Evolutionary conservation across 1,140 invertebrate genomes (phyloP), one percentile per base, ranked within the genome.

Genomic region (Drosophila ironensis): DNA sequence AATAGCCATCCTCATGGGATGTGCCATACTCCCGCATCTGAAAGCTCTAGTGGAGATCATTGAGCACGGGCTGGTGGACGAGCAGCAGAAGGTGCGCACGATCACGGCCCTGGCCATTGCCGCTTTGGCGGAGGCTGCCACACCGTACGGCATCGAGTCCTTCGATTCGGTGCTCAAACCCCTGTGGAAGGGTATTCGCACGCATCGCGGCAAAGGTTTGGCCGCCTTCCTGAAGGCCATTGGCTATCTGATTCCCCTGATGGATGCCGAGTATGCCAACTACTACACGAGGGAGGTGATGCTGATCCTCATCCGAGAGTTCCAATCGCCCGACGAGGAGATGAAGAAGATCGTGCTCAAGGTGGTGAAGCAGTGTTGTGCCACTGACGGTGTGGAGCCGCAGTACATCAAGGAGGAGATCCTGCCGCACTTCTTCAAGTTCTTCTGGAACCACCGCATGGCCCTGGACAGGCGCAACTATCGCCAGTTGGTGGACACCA

Each of bases 331-430:
- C 2, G 99, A 99, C 91, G 99, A 99, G 91, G 99, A 99, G 93
- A 99, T 99, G 99, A 99, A 99, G 90, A 99, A 99, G 90, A 99
- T 99, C 92, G 99, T 99, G 1, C 92, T 99, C 28, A 99, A 99
- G 92, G 97, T 99, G 61, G 99, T 99, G n/a, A 99, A 99, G 91
- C 99, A 99, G 91, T 99, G 99, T 91, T 99, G 98, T 91, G 98
- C 97, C 8, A 99, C 99, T 0, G 99, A 99, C 92, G 99, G 99
- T 95, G 99, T 99, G 17, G 98, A 99, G 90, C 94, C 98, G 0
- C 96, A 98, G 72, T 99, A 99, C 72, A 99, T 99, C 68, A 99
- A 99, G 91, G 98, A 99, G 86, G 98, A 99, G 91, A 99, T 99
- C 73, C 91, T 99, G 50, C 98, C 98, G 2, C 97, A 98, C 78